Conservation (phyloP, 2,888 invertebrate species). For the Leptopilina syphax region DNA sequence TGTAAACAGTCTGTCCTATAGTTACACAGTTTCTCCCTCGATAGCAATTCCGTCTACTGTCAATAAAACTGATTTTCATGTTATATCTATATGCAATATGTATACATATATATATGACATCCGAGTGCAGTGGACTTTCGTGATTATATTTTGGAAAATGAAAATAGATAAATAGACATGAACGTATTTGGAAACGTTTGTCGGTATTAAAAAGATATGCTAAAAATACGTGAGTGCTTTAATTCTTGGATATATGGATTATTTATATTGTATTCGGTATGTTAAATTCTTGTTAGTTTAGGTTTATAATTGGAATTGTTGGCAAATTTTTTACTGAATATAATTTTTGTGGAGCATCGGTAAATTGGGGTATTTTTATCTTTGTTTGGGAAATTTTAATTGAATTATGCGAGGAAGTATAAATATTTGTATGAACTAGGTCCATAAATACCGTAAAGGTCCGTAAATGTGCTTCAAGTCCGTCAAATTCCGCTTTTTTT, state of each 20-base stretch:
- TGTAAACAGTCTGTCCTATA: constrained; percentile 31
- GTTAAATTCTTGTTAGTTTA: not conserved
- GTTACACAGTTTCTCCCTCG: constrained; percentile 2
- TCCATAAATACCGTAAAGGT: no score
- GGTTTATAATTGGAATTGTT: not conserved
- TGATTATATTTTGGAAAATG: not conserved
- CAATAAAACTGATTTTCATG: constrained; percentile 32
- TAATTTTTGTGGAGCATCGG: no score
- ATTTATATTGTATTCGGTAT: not conserved
- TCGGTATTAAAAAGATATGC: not conserved
- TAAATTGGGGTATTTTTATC: no score
- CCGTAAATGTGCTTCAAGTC: no score
- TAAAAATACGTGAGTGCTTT: not conserved
- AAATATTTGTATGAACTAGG: no score
- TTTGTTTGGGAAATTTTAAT: no score
- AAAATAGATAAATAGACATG: not conserved
- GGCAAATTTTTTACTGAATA: not conserved
- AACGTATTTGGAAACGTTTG: not conserved
- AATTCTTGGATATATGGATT: not conserved
- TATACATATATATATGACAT: not conserved
- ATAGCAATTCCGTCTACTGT: constrained; percentile 13
- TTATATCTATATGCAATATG: not conserved
- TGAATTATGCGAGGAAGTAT: no score
- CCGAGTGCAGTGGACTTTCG: constrained; percentile 4
- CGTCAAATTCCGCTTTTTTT: no score